These are phyloP conservation scores for Aspidiotus rigidus DNA, from an alignment of 2,888 invertebrate species.

Conservation along the genomic window DNA sequence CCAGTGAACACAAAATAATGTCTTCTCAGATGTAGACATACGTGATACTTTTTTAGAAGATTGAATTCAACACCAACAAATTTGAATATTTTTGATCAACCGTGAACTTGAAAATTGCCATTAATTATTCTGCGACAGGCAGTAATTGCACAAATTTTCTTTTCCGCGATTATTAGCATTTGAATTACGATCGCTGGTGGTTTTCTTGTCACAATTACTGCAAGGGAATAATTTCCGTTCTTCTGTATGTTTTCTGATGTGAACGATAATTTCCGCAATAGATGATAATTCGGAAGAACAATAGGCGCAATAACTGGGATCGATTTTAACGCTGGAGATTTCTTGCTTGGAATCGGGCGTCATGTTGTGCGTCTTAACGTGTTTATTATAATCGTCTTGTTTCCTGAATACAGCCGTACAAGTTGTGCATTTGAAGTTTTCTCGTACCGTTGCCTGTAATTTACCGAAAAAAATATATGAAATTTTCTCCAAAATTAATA, in stretches of 20 bases:
- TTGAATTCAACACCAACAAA: too few species aligned
- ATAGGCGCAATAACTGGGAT: constrained; percentile 28
- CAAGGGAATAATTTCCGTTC: constrained; percentile 30
- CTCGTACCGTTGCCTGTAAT: constrained; percentile 9
- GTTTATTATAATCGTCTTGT: constrained; percentile 26
- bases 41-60: too few species aligned
- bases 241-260: constrained; percentile 30
- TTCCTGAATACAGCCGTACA: constrained; percentile 29
- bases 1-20: too few species aligned
- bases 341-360: constrained; percentile 21
- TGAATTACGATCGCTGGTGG: constrained; percentile 19
- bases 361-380: constrained; percentile 22
- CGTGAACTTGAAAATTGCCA: constrained; percentile 20
- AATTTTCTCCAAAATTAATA: too few species aligned
- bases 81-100: neutral
- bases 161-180: constrained; percentile 21
- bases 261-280: constrained; percentile 28
- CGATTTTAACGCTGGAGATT: constrained; percentile 18
- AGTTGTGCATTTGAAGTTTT: constrained; percentile 26
- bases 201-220: constrained; percentile 30
- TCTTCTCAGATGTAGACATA: too few species aligned
- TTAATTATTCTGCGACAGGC: constrained; percentile 21
- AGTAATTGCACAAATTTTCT: constrained; percentile 25
- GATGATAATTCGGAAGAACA: constrained; percentile 19
- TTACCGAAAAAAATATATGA: neutral